Conservation (phyloP, 1,140 invertebrate species). For the Tachypleus tridentatus region DNA sequence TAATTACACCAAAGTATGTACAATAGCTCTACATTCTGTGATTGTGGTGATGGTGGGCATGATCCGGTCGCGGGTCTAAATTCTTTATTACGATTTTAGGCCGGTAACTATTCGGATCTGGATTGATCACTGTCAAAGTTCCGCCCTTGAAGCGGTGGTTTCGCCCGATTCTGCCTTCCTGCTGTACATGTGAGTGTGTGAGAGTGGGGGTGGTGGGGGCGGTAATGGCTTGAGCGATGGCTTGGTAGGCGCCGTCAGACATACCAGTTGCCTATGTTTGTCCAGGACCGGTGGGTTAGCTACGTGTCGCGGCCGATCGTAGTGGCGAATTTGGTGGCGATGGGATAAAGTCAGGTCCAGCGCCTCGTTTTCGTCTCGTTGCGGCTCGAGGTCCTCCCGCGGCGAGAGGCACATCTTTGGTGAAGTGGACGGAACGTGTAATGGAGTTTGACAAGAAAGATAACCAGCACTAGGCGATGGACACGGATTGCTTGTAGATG, state of each 20-base stretch:
- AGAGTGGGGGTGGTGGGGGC: conserved; percentile 6
- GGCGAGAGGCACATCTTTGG: background rate
- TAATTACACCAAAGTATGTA: too few species aligned
- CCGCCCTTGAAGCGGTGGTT: conserved; percentile 11
- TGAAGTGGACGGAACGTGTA: background rate
- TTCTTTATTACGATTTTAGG: conserved; percentile 19
- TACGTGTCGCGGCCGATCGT: conserved; percentile 5
- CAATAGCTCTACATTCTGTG: background rate
- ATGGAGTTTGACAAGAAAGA: background rate
- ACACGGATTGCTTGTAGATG: background rate
- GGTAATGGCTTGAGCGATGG: conserved; percentile 9
- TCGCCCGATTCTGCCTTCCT: background rate
- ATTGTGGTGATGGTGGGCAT: conserved; percentile 11
- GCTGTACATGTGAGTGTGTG: conserved; percentile 10
- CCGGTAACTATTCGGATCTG: conserved; percentile 13
- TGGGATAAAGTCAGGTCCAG: conserved; percentile 10
- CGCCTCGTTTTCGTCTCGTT: background rate
- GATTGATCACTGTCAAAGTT: conserved; percentile 14
- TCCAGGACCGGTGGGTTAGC: conserved; percentile 19
- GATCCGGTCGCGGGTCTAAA: conserved; percentile 10
- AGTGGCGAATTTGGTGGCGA: conserved; percentile 6
- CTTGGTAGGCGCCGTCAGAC: conserved; percentile 2
- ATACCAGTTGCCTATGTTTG: conserved; percentile 10
- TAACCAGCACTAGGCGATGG: background rate
- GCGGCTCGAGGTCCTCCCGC: too few species aligned